These are phyloP conservation scores for Eupithecia subumbrata DNA, from an alignment of 2,888 invertebrate genomes.

Conservation along the genomic window DNA sequence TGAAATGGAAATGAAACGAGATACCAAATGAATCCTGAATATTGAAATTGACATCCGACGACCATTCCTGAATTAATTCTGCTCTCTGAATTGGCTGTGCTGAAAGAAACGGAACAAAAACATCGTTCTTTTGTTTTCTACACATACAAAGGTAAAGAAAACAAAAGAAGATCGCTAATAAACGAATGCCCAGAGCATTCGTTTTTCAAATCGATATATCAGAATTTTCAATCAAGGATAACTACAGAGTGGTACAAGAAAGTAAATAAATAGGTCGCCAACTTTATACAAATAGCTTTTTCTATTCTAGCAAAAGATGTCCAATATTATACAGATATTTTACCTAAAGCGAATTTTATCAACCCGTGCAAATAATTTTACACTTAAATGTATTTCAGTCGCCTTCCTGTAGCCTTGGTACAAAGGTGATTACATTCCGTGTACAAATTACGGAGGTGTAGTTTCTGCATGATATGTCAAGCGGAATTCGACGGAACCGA, in stretches of 20 bases:
- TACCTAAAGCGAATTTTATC: not conserved
- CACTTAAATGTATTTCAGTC: slow-evolving; percentile 19
- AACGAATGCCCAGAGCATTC: not conserved
- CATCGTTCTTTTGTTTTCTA: no score
- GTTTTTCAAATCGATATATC: not conserved
- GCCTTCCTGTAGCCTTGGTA: slow-evolving; percentile 9
- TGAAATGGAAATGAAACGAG: no score
- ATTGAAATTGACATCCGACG: no score
- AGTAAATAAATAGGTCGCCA: not conserved
- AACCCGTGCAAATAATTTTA: slow-evolving; percentile 6
- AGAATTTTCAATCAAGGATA: not conserved
- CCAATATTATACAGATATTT: not conserved
- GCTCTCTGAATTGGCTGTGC: no score
- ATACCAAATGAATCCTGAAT: no score
- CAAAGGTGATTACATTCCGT: slow-evolving; percentile 34
- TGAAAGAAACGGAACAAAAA: no score
- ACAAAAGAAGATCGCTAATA: not conserved
- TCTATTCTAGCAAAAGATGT: not conserved
- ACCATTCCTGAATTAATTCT: no score
- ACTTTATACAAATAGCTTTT: not conserved
- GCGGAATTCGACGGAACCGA: slow-evolving; percentile 18
- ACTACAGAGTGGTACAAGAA: not conserved
- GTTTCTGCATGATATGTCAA: slow-evolving; percentile 37
- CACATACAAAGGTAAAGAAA: no score
- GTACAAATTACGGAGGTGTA: slow-evolving; percentile 25